Evolutionary conservation across 2,888 invertebrate genomes (phyloP).

Genomic region (Drosophila silvestris): DNA sequence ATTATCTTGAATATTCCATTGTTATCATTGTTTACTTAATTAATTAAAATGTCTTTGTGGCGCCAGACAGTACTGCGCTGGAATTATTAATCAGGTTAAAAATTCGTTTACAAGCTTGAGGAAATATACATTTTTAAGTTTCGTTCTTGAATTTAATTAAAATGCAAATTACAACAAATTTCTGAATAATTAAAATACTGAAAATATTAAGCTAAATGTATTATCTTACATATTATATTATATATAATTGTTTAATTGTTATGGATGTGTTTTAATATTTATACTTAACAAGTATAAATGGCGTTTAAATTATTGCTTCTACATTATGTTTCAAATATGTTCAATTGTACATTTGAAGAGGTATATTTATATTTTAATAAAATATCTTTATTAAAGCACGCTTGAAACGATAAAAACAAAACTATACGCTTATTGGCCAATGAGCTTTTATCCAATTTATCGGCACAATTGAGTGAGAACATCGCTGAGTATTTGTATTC

Average conservation of each 20-base stretch:
- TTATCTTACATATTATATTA: neutral
- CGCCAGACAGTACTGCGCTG: neutral
- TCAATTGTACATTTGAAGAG: neutral
- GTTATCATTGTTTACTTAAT: neutral
- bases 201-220: neutral
- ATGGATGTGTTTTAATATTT: neutral
- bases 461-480: slow-evolving; percentile 36
- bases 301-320: neutral
- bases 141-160: neutral
- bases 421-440: neutral
- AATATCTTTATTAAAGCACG: neutral
- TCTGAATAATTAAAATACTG: no score
- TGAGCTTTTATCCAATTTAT: slow-evolving; percentile 6
- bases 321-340: neutral
- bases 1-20: neutral
- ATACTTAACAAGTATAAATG: neutral
- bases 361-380: neutral
- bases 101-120: neutral
- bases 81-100: neutral
- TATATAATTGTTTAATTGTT: neutral
- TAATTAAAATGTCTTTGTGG: neutral
- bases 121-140: neutral
- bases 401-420: neutral
- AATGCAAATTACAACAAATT: neutral
- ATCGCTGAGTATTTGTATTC: slow-evolving; percentile 12